phyloP scores from a whole-genome alignment of 2,797 vertebrate species.

The Pangasius macronema region DNA sequence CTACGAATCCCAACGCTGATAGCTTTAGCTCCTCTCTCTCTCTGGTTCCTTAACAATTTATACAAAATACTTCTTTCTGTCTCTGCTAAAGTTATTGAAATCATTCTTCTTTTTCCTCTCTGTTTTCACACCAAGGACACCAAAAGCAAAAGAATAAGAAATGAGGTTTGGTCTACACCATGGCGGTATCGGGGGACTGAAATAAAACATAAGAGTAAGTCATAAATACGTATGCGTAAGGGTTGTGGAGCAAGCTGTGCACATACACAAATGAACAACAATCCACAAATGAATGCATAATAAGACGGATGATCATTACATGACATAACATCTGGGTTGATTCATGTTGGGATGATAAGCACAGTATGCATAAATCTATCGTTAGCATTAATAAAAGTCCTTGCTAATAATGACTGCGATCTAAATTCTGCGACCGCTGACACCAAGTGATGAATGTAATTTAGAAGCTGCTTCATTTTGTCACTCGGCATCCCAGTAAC shows the following conservation, averaged over 20 bases:
- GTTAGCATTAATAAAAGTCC: slow-evolving; percentile 23
- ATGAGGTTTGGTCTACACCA: neutral
- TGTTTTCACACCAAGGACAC: neutral
- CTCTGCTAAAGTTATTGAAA: neutral
- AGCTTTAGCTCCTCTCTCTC: neutral
- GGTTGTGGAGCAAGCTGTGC: neutral
- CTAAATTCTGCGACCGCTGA: slow-evolving; percentile 13
- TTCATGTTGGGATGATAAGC: slow-evolving; percentile 15
- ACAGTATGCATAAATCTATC: slow-evolving; percentile 21
- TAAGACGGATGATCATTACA: slow-evolving; percentile 20
- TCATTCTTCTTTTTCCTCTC: neutral
- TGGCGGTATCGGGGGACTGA: neutral
- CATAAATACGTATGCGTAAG: neutral
- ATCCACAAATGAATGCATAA: slow-evolving; percentile 1
- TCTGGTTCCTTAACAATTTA: slow-evolving; percentile 14
- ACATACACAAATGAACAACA: neutral
- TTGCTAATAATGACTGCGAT: slow-evolving; percentile 24
- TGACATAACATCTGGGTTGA: slow-evolving; percentile 2
- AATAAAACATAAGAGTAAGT: slow-evolving; percentile 20
- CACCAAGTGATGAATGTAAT: slow-evolving; percentile 34
- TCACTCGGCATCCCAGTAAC: slow-evolving; percentile 40
- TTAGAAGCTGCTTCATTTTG: slow-evolving; percentile 34
- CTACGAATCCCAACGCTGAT: neutral
- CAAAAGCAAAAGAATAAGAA: neutral
- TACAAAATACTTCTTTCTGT: neutral